These are phyloP conservation scores for Apodemia mormo DNA, from an alignment of 2,888 invertebrate genomes.

Conservation along the genomic window DNA sequence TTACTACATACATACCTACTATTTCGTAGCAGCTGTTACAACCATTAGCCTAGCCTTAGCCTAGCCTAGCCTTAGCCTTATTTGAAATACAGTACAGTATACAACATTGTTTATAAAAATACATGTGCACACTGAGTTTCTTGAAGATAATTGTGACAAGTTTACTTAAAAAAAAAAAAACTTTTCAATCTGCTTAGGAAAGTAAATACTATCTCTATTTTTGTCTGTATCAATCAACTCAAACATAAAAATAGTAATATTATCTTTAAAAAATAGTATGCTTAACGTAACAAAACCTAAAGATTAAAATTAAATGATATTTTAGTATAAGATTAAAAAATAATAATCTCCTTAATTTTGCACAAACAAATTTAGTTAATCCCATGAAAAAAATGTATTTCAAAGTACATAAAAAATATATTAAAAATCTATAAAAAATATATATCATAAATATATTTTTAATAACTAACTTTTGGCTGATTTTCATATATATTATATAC, in stretches of 20 bases:
- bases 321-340: slow-evolving; percentile 14
- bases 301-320: slow-evolving; percentile 7
- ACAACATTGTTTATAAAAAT: slow-evolving; percentile 21
- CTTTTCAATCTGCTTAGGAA: slow-evolving; percentile 17
- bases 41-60: slow-evolving; percentile 21
- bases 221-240: slow-evolving; percentile 22
- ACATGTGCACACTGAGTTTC: slow-evolving; percentile 19
- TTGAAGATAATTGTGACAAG: slow-evolving; percentile 19
- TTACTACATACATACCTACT: slow-evolving; percentile 21
- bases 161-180: slow-evolving; percentile 6
- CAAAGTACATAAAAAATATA: no score
- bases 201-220: slow-evolving; percentile 22
- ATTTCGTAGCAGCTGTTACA: slow-evolving; percentile 25
- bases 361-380: no score
- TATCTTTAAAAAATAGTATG: slow-evolving; percentile 23
- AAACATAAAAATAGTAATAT: slow-evolving; percentile 23
- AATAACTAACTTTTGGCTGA: no score
- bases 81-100: slow-evolving; percentile 19
- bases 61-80: slow-evolving; percentile 21
- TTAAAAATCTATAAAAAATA: no score
- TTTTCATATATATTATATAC: no score
- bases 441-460: no score
- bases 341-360: no score
- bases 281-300: slow-evolving; percentile 21
- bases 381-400: no score